These are phyloP conservation scores for Amblyopsis rosae DNA, from an alignment of 2,113 vertebrate genomes.

Conservation along the genomic window DNA sequence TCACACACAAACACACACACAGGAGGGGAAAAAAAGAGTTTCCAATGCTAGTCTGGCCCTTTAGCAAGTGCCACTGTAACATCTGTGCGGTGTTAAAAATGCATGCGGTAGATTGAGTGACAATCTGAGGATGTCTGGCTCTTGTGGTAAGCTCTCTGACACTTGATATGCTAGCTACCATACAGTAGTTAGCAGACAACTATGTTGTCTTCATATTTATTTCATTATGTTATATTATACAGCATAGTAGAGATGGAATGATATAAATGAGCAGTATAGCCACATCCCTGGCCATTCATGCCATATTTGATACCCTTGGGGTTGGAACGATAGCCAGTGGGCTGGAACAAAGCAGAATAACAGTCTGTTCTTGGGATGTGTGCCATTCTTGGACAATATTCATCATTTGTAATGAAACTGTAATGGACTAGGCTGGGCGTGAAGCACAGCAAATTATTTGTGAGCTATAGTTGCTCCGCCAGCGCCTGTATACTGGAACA, in stretches of 20 bases:
- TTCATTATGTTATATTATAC: neutral
- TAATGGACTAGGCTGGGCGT: no score
- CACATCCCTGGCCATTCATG: neutral
- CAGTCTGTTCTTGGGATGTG: no score
- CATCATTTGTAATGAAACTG: no score
- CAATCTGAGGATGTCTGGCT: conserved; percentile 10
- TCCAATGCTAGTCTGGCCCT: neutral
- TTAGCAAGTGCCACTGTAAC: neutral
- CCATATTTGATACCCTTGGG: neutral
- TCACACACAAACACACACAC: no score
- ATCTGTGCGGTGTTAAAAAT: conserved; percentile 3
- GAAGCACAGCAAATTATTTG: no score
- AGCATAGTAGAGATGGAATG: neutral
- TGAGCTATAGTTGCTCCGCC: no score
- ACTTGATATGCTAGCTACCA: conserved; percentile 9
- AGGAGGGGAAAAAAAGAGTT: neutral
- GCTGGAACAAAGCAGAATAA: no score
- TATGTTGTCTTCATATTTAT: neutral
- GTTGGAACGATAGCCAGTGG: no score
- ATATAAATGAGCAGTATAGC: neutral
- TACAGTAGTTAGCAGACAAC: conserved; percentile 12
- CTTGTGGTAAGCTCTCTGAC: conserved; percentile 14
- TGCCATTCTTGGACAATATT: no score
- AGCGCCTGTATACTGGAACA: no score
- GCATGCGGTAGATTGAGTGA: neutral